phyloP scores from a whole-genome alignment of 2,888 invertebrate species.

The Helicoverpa assulta region DNA sequence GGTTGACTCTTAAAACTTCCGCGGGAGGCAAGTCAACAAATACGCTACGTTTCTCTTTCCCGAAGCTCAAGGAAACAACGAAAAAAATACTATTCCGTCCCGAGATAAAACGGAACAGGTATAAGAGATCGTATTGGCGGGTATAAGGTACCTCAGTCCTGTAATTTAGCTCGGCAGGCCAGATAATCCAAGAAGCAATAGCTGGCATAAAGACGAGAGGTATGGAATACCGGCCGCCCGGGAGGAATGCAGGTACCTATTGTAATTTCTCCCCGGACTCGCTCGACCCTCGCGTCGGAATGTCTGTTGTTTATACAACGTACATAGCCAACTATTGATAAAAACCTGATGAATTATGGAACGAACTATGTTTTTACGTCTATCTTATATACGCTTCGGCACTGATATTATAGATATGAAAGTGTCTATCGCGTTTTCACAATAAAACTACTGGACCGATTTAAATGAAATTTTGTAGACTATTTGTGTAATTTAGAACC shows the following conservation, averaged over 20 bases:
- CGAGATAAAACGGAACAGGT: conserved; percentile 40
- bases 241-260: conserved; percentile 65
- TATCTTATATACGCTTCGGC: conserved; percentile 22
- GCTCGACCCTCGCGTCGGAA: conserved; percentile 61
- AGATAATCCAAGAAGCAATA: conserved; percentile 66
- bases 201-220: conserved; percentile 66
- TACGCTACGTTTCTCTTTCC: conserved; percentile 38
- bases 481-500: too few species aligned
- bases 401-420: not conserved
- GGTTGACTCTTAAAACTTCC: conserved; percentile 36
- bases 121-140: conserved; percentile 31
- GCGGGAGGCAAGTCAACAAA: conserved; percentile 43
- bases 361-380: conserved; percentile 26
- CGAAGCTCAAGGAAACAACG: conserved; percentile 30
- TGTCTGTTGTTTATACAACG: conserved; percentile 63
- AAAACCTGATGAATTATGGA: conserved; percentile 58
- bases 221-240: conserved; percentile 61
- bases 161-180: conserved; percentile 58
- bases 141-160: conserved; percentile 40
- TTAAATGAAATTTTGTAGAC: too few species aligned
- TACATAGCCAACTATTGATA: conserved; percentile 59
- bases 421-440: not conserved
- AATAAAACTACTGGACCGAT: not conserved
- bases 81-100: conserved; percentile 39
- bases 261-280: conserved; percentile 61